phyloP scores from a whole-genome alignment of 2,888 invertebrate species.

The Phymatocera aterrima region DNA sequence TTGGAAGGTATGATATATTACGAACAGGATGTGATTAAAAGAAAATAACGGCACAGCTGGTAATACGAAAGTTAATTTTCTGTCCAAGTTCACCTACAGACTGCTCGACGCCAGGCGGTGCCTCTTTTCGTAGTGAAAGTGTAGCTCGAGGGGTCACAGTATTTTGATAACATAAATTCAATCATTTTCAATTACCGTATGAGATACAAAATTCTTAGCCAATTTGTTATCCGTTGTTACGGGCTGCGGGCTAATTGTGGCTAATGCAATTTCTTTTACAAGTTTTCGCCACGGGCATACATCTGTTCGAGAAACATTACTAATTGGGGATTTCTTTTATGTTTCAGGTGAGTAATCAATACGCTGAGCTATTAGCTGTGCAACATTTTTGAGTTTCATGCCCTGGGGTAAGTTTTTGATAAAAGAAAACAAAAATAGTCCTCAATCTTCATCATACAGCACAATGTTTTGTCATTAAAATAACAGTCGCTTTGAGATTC shows the following conservation, averaged over 20 bases:
- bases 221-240: background rate
- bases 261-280: background rate
- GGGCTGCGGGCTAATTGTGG: conserved; percentile 1
- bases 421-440: no score
- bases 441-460: conserved; percentile 6
- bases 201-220: background rate
- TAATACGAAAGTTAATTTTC: conserved; percentile 24
- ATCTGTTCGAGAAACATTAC: background rate
- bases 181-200: conserved; percentile 30
- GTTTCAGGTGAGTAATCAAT: conserved; percentile 66
- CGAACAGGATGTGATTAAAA: background rate
- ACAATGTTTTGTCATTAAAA: conserved; percentile 52
- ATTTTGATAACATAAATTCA: conserved; percentile 22
- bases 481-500: background rate
- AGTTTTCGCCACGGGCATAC: background rate
- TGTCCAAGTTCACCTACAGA: conserved; percentile 24
- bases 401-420: conserved; percentile 51
- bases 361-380: conserved; percentile 20
- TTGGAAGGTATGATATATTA: background rate
- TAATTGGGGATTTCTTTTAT: conserved; percentile 52
- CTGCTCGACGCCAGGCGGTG: background rate
- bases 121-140: conserved; percentile 22
- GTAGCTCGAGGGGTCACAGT: background rate
- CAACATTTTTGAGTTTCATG: conserved; percentile 38
- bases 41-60: background rate